Evolutionary conservation across 1,140 invertebrate species (phyloP).

Genomic region (Diachasma alloeum): DNA sequence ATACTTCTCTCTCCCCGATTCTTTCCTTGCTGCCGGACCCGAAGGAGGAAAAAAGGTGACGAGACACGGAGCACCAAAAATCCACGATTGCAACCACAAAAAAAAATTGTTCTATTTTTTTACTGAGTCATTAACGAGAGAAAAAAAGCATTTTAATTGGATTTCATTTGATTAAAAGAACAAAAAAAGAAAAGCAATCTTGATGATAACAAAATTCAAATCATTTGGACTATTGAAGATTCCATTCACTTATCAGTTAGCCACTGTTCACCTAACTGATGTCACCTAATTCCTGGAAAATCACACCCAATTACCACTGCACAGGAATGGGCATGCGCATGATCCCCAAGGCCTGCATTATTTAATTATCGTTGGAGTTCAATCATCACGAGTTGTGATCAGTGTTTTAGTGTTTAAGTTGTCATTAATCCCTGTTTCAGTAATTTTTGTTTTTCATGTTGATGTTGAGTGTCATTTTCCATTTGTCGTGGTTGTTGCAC

Average conservation of each 20-base stretch:
- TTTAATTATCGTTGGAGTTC: not conserved
- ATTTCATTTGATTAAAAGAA: constrained; percentile 5
- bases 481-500: constrained; percentile 54
- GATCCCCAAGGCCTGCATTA: not conserved
- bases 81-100: constrained; percentile 60
- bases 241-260: constrained; percentile 48
- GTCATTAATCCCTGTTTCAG: not conserved
- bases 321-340: constrained; percentile 58
- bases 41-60: constrained; percentile 79
- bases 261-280: constrained; percentile 45
- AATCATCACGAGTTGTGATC: not conserved
- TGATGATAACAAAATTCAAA: constrained; percentile 36
- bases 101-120: constrained; percentile 28
- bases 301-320: constrained; percentile 54
- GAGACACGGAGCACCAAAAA: constrained; percentile 69
- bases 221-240: constrained; percentile 33
- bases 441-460: not conserved
- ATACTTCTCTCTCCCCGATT: constrained; percentile 68
- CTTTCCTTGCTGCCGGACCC: constrained; percentile 70
- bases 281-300: constrained; percentile 26
- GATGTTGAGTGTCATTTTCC: not conserved
- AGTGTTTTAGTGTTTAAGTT: constrained; percentile 14
- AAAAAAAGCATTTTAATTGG: not conserved
- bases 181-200: constrained; percentile 31
- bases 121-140: not conserved